A percentile compares a stretch with the other conserved stretches of the same genome.
Conservation (phyloP, 2,113 vertebrate genomes). For the Elgaria multicarinata region DNA sequence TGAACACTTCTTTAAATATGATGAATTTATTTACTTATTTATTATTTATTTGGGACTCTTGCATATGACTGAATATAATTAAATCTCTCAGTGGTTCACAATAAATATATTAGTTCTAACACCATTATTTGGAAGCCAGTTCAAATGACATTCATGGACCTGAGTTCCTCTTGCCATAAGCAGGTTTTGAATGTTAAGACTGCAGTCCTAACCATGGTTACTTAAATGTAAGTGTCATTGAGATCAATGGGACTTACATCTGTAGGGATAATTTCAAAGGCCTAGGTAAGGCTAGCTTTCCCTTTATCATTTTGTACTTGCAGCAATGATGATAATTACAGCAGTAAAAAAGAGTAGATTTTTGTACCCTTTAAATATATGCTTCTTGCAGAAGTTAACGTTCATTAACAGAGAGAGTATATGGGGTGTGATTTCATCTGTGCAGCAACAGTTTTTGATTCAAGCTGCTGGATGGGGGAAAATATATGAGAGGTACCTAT, state of each 20-base stretch:
- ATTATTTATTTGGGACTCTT: too few relatives aligned
- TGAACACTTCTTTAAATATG: too few relatives aligned
- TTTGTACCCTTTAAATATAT: neutral
- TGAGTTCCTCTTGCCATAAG: neutral
- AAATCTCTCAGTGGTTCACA: too few relatives aligned
- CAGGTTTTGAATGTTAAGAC: neutral
- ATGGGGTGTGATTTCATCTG: neutral
- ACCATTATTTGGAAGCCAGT: neutral
- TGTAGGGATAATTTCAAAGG: neutral
- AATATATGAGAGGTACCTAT: too few relatives aligned
- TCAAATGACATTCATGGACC: neutral
- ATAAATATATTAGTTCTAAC: neutral
- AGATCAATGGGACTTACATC: neutral
- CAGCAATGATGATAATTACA: neutral
- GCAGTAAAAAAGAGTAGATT: neutral
- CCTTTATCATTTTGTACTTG: neutral
- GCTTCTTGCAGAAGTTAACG: neutral
- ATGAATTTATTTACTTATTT: too few relatives aligned
- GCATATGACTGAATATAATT: too few relatives aligned
- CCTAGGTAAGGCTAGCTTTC: neutral
- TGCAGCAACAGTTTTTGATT: neutral
- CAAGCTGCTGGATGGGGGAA: neutral
- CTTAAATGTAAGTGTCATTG: neutral
- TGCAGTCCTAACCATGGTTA: neutral
- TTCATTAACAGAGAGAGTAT: neutral